Percentiles rank a stretch among this genome's conserved stretches.
Evolutionary conservation across 2,797 vertebrate genomes (phyloP).

Genomic region (Phyllotis vaccarum): DNA sequence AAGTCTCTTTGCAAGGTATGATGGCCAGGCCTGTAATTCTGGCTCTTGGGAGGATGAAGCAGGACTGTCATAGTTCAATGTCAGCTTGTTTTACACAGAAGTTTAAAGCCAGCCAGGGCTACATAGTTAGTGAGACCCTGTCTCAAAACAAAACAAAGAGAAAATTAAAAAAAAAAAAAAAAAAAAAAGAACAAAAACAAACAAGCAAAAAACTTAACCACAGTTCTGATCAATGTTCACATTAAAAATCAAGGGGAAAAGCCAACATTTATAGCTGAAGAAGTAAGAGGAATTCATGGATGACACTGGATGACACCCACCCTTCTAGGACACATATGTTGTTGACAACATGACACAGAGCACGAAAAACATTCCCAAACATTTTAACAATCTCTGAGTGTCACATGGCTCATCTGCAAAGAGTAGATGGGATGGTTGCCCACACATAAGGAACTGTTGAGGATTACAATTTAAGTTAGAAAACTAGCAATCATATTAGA

Average conservation of each 20-base stretch:
- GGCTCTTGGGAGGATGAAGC: not conserved
- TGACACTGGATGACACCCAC: not conserved
- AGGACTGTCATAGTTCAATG: not conserved
- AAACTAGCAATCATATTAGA: not conserved
- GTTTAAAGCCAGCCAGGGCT: not conserved
- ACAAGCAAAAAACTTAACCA: not conserved
- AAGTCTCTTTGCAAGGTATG: not conserved
- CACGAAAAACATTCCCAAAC: not conserved
- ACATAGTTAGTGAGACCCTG: too few species aligned
- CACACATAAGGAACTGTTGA: not conserved
- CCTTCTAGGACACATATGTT: not conserved
- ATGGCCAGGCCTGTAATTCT: not conserved
- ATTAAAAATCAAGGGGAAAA: slow-evolving; percentile 52
- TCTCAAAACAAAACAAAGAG: not conserved
- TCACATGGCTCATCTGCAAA: not conserved
- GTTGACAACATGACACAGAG: not conserved
- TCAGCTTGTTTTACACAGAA: not conserved
- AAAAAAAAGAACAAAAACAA: not conserved
- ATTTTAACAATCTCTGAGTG: not conserved
- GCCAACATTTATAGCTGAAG: slow-evolving; percentile 12
- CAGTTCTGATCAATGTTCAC: slow-evolving; percentile 27
- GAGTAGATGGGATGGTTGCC: not conserved
- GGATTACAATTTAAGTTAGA: not conserved
- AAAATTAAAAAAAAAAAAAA: too few species aligned
- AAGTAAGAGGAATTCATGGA: not conserved